These are phyloP conservation scores for Drosophila pseudoobscura DNA, from an alignment of 1,140 invertebrate species.

Conservation along the genomic window DNA sequence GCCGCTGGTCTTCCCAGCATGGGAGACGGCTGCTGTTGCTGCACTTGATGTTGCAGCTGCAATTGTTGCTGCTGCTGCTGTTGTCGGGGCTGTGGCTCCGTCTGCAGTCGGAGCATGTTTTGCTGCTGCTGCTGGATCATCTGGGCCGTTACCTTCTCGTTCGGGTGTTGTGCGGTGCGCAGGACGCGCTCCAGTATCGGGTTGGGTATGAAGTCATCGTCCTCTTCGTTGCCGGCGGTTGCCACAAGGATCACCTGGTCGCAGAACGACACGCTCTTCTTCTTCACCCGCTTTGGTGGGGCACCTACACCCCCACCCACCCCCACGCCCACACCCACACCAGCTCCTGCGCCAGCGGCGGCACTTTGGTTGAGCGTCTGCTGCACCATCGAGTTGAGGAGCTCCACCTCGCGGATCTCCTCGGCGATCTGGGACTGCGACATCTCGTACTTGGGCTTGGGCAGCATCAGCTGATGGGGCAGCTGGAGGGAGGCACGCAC, in stretches of 20 bases:
- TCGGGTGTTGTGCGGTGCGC: constrained; percentile 86
- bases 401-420: constrained; percentile 85
- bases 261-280: constrained; percentile 97
- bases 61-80: constrained; percentile 65
- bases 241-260: constrained; percentile 96
- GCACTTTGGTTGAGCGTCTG: constrained; percentile 80
- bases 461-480: constrained; percentile 42
- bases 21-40: constrained; percentile 52
- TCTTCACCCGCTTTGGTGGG: constrained; percentile 87
- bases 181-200: constrained; percentile 94
- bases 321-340: too few species aligned
- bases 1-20: constrained; percentile 52
- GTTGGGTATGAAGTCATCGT: constrained; percentile 95
- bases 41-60: constrained; percentile 53
- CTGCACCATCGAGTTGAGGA: constrained; percentile 84
- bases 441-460: constrained; percentile 80
- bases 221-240: constrained; percentile 95
- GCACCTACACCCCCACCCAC: too few species aligned
- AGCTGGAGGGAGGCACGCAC: constrained; percentile 8
- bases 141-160: constrained; percentile 84
- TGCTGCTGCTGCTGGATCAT: constrained; percentile 85
- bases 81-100: constrained; percentile 76
- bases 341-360: background rate
- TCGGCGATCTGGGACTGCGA: constrained; percentile 83
- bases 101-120: constrained; percentile 85